These are phyloP conservation scores for Acrocephalus arundinaceus DNA, from an alignment of 2,113 vertebrate genomes.

Conservation along the genomic window DNA sequence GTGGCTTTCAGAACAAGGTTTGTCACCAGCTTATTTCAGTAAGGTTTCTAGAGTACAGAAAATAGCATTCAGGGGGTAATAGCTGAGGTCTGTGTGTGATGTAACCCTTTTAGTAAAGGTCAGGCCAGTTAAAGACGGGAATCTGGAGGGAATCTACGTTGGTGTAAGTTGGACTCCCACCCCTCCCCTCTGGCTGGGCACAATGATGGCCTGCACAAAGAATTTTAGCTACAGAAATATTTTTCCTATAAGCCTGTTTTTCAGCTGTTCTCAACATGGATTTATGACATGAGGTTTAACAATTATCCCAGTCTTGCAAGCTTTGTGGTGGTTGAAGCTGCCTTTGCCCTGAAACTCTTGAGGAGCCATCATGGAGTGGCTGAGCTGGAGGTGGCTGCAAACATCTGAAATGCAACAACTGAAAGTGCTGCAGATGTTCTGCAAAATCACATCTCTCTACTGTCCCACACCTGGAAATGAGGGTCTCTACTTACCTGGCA, in stretches of 20 bases:
- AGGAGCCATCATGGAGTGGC: background rate
- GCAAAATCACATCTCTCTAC: background rate
- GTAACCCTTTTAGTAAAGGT: slow-evolving; percentile 47
- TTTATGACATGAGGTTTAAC: background rate
- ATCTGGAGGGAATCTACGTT: slow-evolving; percentile 26
- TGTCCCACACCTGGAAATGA: background rate
- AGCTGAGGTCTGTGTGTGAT: slow-evolving; percentile 37
- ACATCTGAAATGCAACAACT: background rate
- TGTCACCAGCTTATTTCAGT: background rate
- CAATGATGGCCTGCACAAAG: background rate
- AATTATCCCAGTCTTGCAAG: background rate
- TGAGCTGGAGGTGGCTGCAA: background rate
- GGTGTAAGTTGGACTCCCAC: background rate
- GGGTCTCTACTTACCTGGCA: background rate
- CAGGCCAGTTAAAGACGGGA: background rate
- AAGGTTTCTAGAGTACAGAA: slow-evolving; percentile 23
- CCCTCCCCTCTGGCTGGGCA: background rate
- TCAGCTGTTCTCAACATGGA: background rate
- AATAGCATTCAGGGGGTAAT: slow-evolving; percentile 36
- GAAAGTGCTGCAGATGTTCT: background rate
- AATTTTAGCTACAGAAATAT: background rate
- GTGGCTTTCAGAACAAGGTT: background rate
- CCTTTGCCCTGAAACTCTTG: background rate
- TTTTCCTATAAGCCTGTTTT: background rate
- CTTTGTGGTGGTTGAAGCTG: background rate